Evolutionary conservation across 2,888 invertebrate genomes (phyloP), one percentile per base, ranked within the genome.

Genomic region (Sarcophaga subvicina): DNA sequence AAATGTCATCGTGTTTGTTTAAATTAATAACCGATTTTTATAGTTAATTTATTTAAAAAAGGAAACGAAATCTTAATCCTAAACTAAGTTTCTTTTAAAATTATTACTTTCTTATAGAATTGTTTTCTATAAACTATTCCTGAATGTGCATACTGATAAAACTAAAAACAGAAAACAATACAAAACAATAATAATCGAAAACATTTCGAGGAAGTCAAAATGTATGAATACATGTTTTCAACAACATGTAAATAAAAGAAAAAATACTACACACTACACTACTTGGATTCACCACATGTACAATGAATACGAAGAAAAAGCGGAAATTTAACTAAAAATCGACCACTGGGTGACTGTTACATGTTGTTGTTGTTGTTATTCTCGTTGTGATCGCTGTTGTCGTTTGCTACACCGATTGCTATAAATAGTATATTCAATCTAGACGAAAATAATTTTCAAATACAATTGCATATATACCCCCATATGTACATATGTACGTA

Each of bases 311-410:
- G 47, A 62, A 59, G 59, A 59, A 45, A 84, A 86, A 54, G 79
- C 85, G 85, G 87, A 83, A 87, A 79, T 83, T 80, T 76, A 83
- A 64, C 37, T 75, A 66, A 72, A 70, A 85, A 64, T 79, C 79
- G 81, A 88, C 81, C 86, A 80, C 88, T 76, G 20, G 76, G 72
- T 72, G 83, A 63, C 59, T 66, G 69, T 71, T 75, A 14, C 5
- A 45, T 64, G 47, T 69, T 83, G 54, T 67, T 77, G 62, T 66
- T 66, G 49, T 12, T 25, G 12, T 67, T 25, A 54, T 66, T 66
- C 12, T 83, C 77, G 49, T 83, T 69, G 37, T 37, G 37, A 37
- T 37, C 37, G 10, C 8, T 10, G 2, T 54, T 17, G 54, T 17
- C 17, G 54, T 79, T n/a, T 75, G 69, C 25, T 64, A 49, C 22